Conservation (phyloP, 2,113 vertebrate species). For the Ciconia maguari region DNA sequence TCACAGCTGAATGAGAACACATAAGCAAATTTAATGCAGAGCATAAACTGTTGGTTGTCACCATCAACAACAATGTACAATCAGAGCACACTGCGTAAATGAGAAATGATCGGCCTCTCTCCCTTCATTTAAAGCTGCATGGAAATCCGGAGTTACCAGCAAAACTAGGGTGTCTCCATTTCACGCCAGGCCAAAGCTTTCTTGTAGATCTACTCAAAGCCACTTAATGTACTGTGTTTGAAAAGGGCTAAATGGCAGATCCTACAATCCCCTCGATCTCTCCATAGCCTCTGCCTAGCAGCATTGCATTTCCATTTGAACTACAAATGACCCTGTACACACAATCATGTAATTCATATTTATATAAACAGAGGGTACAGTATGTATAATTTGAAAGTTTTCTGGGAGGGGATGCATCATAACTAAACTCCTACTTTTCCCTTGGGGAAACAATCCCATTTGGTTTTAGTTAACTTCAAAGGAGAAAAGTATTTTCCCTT, state of each 20-base stretch:
- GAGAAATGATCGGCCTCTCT: neutral
- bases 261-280: neutral
- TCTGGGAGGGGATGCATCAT: slow-evolving; percentile 72
- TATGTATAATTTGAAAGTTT: slow-evolving; percentile 76
- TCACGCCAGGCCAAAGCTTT: neutral
- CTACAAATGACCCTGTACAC: slow-evolving; percentile 68
- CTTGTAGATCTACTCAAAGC: neutral
- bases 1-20: slow-evolving; percentile 43
- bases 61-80: neutral
- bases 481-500: slow-evolving; percentile 69
- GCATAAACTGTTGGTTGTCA: slow-evolving; percentile 14
- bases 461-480: slow-evolving; percentile 75
- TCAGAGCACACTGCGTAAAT: neutral
- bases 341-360: slow-evolving; percentile 78
- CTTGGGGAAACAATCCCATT: slow-evolving; percentile 71
- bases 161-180: neutral
- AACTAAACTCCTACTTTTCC: slow-evolving; percentile 70
- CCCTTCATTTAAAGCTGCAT: neutral
- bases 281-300: slow-evolving; percentile 19
- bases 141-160: neutral
- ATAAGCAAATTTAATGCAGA: slow-evolving; percentile 34
- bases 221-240: neutral
- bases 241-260: slow-evolving; percentile 57
- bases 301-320: slow-evolving; percentile 70
- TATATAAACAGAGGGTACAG: slow-evolving; percentile 75